Evolutionary conservation across 2,797 vertebrate species (phyloP).

Genomic region (Chloroceryle amazona): DNA sequence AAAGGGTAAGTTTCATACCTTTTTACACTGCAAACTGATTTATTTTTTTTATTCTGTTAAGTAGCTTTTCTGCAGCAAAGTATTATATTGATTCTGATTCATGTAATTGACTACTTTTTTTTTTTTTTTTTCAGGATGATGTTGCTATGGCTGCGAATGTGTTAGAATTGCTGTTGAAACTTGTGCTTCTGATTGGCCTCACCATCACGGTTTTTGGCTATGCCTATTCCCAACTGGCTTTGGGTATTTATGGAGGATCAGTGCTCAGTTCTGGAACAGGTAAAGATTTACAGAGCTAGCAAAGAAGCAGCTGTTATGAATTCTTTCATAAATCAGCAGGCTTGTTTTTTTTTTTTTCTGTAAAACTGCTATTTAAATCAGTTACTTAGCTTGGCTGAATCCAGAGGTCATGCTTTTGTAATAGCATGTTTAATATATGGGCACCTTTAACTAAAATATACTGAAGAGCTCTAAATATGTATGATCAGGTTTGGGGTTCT

Average conservation of each 20-base stretch:
- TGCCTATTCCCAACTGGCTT: conserved; percentile 92
- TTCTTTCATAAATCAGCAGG: not conserved
- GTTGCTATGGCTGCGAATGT: conserved; percentile 89
- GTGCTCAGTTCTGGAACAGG: conserved; percentile 93
- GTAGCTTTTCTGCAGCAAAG: not conserved
- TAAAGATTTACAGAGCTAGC: conserved; percentile 59
- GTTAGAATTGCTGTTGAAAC: conserved; percentile 91
- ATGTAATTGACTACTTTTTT: not conserved
- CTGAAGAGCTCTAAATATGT: not conserved
- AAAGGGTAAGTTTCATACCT: not conserved
- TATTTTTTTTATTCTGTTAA: not conserved
- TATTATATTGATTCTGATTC: not conserved
- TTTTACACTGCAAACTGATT: not conserved
- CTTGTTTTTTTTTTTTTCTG: not conserved
- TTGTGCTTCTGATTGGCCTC: conserved; percentile 92
- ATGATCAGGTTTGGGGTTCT: not conserved
- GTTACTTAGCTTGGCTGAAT: not conserved
- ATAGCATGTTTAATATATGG: not conserved
- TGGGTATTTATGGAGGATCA: conserved; percentile 95
- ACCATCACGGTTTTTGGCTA: conserved; percentile 94
- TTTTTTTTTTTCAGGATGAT: conserved; percentile 85
- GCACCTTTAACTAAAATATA: not conserved
- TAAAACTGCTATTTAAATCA: fast-evolving
- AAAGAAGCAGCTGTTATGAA: not conserved
- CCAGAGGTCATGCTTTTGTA: not conserved